Evolutionary conservation across 2,113 vertebrate species (phyloP).

Genomic region (Cichladusa arquata): DNA sequence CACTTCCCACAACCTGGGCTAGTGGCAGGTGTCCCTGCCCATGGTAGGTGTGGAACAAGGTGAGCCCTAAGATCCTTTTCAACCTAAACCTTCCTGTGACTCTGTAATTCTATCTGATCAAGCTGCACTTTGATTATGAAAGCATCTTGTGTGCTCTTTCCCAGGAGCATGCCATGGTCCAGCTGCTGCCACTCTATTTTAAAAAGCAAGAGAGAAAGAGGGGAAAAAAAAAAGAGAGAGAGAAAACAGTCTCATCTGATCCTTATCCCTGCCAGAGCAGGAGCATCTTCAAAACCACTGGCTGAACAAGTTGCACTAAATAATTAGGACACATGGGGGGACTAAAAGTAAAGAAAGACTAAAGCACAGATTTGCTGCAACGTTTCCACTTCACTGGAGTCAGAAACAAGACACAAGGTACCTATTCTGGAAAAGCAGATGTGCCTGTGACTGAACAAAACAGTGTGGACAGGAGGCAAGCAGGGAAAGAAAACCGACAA

Average conservation of each 20-base stretch:
- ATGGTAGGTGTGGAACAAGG: rapidly evolving
- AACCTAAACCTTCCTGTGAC: not conserved
- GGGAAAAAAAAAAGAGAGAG: not conserved
- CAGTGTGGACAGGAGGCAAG: not conserved
- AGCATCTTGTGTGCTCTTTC: not conserved
- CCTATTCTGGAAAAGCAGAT: not conserved
- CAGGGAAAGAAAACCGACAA: not conserved
- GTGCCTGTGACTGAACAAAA: not conserved
- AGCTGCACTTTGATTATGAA: not conserved
- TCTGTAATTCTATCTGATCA: not conserved
- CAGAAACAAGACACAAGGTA: not conserved
- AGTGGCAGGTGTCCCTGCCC: not conserved
- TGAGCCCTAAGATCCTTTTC: not conserved
- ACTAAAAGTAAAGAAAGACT: constrained; percentile 40
- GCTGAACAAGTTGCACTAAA: constrained; percentile 22
- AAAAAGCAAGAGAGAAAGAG: not conserved
- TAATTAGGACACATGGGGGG: constrained; percentile 47
- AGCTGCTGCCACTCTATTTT: not conserved
- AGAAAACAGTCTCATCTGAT: not conserved
- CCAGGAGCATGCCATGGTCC: not conserved
- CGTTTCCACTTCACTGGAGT: not conserved
- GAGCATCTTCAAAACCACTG: not conserved
- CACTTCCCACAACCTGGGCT: not conserved
- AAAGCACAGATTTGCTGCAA: not conserved
- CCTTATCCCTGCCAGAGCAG: not conserved